Evolutionary conservation across 2,113 vertebrate species (phyloP).

Genomic region (Elaphurus davidianus): DNA sequence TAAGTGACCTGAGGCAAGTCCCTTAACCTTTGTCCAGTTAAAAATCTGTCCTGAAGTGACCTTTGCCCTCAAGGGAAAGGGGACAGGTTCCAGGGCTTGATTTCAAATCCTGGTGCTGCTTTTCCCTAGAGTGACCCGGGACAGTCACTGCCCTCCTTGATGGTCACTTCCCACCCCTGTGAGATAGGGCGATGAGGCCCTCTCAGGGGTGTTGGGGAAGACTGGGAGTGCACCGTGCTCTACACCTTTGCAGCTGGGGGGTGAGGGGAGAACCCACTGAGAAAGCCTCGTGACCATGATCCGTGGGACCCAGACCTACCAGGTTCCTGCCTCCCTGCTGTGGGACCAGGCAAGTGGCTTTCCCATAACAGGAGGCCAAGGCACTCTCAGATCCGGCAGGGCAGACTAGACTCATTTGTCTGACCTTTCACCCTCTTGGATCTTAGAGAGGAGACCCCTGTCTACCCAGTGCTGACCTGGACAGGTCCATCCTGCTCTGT

Average conservation of each 20-base stretch:
- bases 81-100: neutral
- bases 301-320: neutral
- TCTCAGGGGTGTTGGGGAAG: neutral
- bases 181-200: neutral
- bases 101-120: neutral
- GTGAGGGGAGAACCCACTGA: neutral
- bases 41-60: neutral
- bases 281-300: neutral
- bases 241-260: neutral
- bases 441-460: neutral
- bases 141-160: neutral
- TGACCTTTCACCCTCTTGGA: neutral
- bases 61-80: neutral
- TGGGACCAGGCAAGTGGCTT: neutral
- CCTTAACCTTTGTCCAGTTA: neutral
- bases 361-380: neutral
- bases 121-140: neutral
- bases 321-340: neutral
- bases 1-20: neutral
- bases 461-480: neutral
- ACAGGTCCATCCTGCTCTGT: neutral
- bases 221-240: neutral
- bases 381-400: neutral
- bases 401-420: neutral
- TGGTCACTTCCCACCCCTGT: neutral